phyloP scores from a whole-genome alignment of 2,113 vertebrate species.

The Engystomops pustulosus region DNA sequence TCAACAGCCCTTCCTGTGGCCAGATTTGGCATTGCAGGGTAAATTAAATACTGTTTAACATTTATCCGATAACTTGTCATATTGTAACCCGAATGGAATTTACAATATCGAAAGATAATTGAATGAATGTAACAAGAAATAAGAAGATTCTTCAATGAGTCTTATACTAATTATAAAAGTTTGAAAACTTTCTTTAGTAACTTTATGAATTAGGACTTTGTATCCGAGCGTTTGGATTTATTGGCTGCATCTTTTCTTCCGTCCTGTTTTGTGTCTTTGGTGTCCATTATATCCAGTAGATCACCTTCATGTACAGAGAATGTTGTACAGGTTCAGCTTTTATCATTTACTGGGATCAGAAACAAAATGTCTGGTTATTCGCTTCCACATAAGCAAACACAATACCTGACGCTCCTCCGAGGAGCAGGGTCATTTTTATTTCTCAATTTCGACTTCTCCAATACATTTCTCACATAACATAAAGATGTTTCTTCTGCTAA shows the following conservation, averaged over 20 bases:
- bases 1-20: too few species aligned
- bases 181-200: neutral
- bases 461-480: slow-evolving; percentile 57
- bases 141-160: neutral
- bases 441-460: slow-evolving; percentile 52
- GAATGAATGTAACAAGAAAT: neutral
- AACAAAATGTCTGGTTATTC: slow-evolving; percentile 24
- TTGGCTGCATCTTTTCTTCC: neutral
- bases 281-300: neutral
- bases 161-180: neutral
- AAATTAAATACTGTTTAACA: neutral
- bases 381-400: slow-evolving; percentile 28
- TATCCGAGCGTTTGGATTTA: too few species aligned
- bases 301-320: neutral
- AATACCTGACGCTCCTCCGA: slow-evolving; percentile 24
- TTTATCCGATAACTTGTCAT: neutral
- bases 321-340: neutral
- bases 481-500: slow-evolving; percentile 58
- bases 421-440: slow-evolving; percentile 56
- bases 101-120: neutral
- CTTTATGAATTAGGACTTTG: neutral
- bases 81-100: too few species aligned
- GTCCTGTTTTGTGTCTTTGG: neutral
- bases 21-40: neutral
- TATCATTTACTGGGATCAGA: slow-evolving; percentile 30